phyloP scores from a whole-genome alignment of 2,888 invertebrate species.

The Apamea crenata region DNA sequence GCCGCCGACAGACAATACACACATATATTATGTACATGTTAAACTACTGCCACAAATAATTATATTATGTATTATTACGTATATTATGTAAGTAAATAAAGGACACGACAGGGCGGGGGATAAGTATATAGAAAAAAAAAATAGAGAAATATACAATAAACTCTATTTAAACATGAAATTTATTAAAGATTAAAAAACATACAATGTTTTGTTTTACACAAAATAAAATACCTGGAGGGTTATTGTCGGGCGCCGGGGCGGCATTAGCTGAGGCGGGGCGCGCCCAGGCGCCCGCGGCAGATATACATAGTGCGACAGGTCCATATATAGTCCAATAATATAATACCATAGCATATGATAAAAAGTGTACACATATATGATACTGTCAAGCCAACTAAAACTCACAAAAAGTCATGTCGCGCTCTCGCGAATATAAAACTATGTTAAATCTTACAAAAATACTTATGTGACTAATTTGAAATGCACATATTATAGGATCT shows the following conservation, averaged over 20 bases:
- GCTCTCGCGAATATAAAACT: slow-evolving; percentile 89
- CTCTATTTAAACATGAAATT: slow-evolving; percentile 90
- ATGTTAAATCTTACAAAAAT: slow-evolving; percentile 90
- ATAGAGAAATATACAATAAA: slow-evolving; percentile 90
- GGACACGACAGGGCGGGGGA: slow-evolving; percentile 83
- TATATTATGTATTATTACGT: slow-evolving; percentile 78
- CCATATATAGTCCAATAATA: slow-evolving; percentile 89
- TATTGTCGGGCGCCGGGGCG: slow-evolving; percentile 74
- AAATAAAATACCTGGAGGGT: slow-evolving; percentile 90
- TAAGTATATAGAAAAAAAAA: slow-evolving; percentile 86
- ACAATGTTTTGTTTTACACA: slow-evolving; percentile 89
- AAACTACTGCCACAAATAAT: slow-evolving; percentile 89
- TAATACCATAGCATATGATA: slow-evolving; percentile 89
- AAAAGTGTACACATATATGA: slow-evolving; percentile 88
- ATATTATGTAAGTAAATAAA: slow-evolving; percentile 86
- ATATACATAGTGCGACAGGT: slow-evolving; percentile 87
- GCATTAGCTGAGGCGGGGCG: slow-evolving; percentile 75
- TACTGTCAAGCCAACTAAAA: slow-evolving; percentile 89
- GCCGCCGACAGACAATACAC: slow-evolving; percentile 83
- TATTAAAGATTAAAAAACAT: slow-evolving; percentile 90
- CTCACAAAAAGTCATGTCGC: slow-evolving; percentile 89
- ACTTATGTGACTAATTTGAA: slow-evolving; percentile 90
- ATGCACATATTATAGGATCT: slow-evolving; percentile 90
- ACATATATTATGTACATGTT: slow-evolving; percentile 82
- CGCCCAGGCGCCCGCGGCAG: slow-evolving; percentile 72